Evolutionary conservation across 53 echinoderm and acorn worm species (phyloP).

Genomic region (Arbacia lixula): DNA sequence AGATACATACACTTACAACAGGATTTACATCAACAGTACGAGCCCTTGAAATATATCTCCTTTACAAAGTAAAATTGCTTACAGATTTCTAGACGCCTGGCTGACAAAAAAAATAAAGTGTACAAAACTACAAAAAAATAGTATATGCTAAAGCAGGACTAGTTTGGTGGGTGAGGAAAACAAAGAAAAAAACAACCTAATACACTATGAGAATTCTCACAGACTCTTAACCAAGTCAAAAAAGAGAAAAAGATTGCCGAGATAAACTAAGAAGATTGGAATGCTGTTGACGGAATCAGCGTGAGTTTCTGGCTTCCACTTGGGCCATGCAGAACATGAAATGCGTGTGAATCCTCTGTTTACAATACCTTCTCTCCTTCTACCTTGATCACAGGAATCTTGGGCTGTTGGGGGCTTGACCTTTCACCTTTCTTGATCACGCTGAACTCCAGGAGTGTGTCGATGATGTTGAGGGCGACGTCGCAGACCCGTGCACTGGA

Average conservation of each 20-base stretch:
- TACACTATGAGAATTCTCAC: too few species aligned
- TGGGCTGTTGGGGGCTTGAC: slow-evolving; percentile 79
- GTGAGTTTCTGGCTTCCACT: slow-evolving; percentile 21
- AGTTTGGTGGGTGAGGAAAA: too few species aligned
- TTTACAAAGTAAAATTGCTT: too few species aligned
- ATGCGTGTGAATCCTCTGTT: slow-evolving; percentile 56
- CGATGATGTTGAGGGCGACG: slow-evolving; percentile 94
- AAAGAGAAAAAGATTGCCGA: too few species aligned
- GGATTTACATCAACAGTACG: too few species aligned
- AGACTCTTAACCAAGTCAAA: too few species aligned
- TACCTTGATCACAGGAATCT: slow-evolving; percentile 96
- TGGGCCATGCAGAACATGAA: slow-evolving; percentile 46
- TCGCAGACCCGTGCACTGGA: slow-evolving; percentile 92
- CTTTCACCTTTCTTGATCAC: slow-evolving; percentile 89
- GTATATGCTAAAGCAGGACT: slow-evolving; percentile 35
- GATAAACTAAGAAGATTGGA: slow-evolving; percentile 6
- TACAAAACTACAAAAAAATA: slow-evolving; percentile 30
- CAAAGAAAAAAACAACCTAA: too few species aligned
- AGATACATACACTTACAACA: too few species aligned
- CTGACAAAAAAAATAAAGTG: slow-evolving; percentile 4
- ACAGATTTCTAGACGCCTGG: too few species aligned
- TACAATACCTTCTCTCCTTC: slow-evolving; percentile 89
- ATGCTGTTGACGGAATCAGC: too few species aligned
- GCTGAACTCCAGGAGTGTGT: slow-evolving; percentile 95
- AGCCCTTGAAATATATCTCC: too few species aligned